These are phyloP conservation scores for Mythimna pallens DNA, from an alignment of 2,888 invertebrate species.

Conservation along the genomic window DNA sequence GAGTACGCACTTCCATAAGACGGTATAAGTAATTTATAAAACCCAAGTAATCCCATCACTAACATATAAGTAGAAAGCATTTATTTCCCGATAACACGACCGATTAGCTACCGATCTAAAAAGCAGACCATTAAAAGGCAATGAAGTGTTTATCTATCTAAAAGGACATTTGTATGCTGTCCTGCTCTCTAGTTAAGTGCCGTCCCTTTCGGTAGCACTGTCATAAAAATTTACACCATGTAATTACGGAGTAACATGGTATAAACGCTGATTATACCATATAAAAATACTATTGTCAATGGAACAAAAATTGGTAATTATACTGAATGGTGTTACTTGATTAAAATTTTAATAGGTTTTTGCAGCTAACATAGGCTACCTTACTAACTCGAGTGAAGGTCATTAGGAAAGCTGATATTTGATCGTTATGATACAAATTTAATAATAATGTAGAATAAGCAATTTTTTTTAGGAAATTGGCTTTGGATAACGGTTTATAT, in stretches of 20 bases:
- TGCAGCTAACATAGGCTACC: slow-evolving; percentile 52
- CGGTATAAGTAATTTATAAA: slow-evolving; percentile 1
- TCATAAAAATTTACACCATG: slow-evolving; percentile 45
- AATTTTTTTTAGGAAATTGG: background rate
- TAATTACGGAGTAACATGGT: slow-evolving; percentile 36
- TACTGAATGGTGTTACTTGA: slow-evolving; percentile 66
- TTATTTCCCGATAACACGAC: slow-evolving; percentile 40
- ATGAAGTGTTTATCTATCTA: slow-evolving; percentile 49
- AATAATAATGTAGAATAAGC: background rate
- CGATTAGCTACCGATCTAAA: slow-evolving; percentile 40
- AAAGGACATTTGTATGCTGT: slow-evolving; percentile 40
- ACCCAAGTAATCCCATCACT: background rate
- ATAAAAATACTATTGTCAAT: slow-evolving; percentile 23
- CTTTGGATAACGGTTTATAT: background rate
- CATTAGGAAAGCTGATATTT: slow-evolving; percentile 13
- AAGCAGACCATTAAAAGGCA: slow-evolving; percentile 41
- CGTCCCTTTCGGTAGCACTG: slow-evolving; percentile 26
- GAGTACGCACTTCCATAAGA: background rate
- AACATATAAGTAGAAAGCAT: slow-evolving; percentile 17
- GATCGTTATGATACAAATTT: background rate
- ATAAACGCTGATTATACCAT: slow-evolving; percentile 33
- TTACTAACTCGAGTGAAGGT: slow-evolving; percentile 52
- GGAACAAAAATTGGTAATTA: slow-evolving; percentile 40
- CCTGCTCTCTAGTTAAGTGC: slow-evolving; percentile 12
- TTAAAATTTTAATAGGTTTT: slow-evolving; percentile 77